phyloP scores from a whole-genome alignment of 2,113 vertebrate species.

The Heteronetta atricapilla region DNA sequence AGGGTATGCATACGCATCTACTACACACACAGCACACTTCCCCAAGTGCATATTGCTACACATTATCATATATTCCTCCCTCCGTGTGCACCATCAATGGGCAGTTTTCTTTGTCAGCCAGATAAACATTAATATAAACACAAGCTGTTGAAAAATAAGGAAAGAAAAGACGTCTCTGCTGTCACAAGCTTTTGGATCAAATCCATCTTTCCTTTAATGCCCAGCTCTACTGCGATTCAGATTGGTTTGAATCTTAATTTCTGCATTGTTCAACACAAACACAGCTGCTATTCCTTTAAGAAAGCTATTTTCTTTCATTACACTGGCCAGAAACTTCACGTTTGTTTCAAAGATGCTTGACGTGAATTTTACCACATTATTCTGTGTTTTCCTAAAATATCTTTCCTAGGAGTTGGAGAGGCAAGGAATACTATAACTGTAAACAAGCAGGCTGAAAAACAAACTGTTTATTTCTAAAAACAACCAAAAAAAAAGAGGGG shows the following conservation, averaged over 20 bases:
- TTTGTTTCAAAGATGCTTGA: not conserved
- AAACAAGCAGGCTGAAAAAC: not conserved
- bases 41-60: not conserved
- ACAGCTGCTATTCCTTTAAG: not conserved
- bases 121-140: not conserved
- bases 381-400: not conserved
- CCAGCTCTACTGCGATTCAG: not conserved
- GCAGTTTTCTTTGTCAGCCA: not conserved
- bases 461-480: not conserved
- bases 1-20: not conserved
- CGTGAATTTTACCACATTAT: not conserved
- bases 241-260: not conserved
- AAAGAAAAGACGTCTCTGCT: not conserved
- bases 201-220: not conserved
- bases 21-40: fast-evolving
- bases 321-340: not conserved
- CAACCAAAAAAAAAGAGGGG: not conserved
- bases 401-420: not conserved
- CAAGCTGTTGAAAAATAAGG: not conserved
- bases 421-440: not conserved
- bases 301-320: not conserved
- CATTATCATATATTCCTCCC: not conserved
- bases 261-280: not conserved
- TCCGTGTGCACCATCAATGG: not conserved
- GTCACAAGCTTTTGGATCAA: not conserved